Conservation (phyloP, 2,113 vertebrate genomes). For the Megaleporinus macrocephalus region DNA sequence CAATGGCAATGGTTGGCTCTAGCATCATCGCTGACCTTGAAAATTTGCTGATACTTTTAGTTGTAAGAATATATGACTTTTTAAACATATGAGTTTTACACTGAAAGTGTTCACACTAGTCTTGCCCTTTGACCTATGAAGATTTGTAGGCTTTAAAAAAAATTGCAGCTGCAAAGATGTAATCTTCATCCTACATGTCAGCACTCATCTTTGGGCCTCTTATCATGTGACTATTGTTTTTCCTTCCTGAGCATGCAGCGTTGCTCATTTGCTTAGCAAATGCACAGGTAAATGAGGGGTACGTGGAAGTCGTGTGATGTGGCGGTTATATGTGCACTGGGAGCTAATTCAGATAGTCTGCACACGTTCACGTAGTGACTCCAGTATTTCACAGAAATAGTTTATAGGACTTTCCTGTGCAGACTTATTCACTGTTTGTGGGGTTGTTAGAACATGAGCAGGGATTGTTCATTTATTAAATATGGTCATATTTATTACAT, state of each 20-base stretch:
- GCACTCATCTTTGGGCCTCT: neutral
- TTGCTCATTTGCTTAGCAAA: constrained; percentile 47
- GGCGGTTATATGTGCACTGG: neutral
- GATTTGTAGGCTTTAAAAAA: too few relatives aligned
- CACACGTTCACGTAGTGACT: neutral
- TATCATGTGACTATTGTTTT: constrained; percentile 4
- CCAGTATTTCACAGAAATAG: neutral
- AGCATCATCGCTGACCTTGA: too few relatives aligned
- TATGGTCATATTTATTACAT: too few relatives aligned
- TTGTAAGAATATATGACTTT: too few relatives aligned
- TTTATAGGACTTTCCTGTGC: neutral
- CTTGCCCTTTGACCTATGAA: too few relatives aligned
- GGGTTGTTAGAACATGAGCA: neutral
- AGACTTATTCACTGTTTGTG: constrained; percentile 2
- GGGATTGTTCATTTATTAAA: neutral
- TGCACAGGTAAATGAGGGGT: constrained; percentile 31
- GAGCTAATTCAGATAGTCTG: neutral
- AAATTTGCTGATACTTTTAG: too few relatives aligned
- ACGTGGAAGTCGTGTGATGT: neutral
- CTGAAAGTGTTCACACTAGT: too few relatives aligned
- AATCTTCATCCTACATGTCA: neutral
- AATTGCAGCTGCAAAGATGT: too few relatives aligned
- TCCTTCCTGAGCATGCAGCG: neutral
- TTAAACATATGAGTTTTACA: too few relatives aligned
- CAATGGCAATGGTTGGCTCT: too few relatives aligned